These are phyloP conservation scores for Podiceps cristatus DNA, from an alignment of 2,113 vertebrate species.

Conservation along the genomic window DNA sequence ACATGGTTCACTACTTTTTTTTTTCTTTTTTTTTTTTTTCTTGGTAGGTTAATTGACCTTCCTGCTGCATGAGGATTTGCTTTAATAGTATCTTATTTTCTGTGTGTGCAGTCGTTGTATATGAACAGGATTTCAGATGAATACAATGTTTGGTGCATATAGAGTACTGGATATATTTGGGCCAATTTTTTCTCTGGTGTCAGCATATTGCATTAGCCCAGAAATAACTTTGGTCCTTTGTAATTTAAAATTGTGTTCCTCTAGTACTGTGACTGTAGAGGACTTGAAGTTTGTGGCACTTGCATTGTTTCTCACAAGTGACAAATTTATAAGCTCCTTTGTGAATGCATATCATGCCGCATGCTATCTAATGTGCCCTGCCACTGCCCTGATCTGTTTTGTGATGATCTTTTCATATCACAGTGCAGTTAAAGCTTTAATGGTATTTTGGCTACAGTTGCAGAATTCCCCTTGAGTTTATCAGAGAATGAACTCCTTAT, in stretches of 20 bases:
- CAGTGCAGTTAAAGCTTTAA: not conserved
- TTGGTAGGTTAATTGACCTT: not conserved
- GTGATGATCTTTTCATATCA: not conserved
- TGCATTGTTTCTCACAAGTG: not conserved
- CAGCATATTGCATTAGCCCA: not conserved
- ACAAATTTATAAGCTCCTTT: not conserved
- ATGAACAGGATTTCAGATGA: not conserved
- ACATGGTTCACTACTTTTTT: not conserved
- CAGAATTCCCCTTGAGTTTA: not conserved
- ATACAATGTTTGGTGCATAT: not conserved
- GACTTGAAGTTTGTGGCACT: not conserved
- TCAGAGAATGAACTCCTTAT: not conserved
- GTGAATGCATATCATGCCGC: not conserved
- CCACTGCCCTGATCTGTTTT: not conserved
- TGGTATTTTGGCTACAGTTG: not conserved
- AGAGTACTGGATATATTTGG: not conserved
- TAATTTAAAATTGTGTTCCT: not conserved
- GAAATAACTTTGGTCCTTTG: not conserved
- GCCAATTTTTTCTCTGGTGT: not conserved
- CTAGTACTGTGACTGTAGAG: not conserved
- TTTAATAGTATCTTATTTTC: not conserved
- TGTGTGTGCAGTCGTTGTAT: not conserved
- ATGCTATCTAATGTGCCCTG: not conserved
- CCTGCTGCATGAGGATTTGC: not conserved
- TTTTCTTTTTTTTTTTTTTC: accelerated